Evolutionary conservation across 2,797 vertebrate genomes (phyloP).

Genomic region (Telmatherina bonti): DNA sequence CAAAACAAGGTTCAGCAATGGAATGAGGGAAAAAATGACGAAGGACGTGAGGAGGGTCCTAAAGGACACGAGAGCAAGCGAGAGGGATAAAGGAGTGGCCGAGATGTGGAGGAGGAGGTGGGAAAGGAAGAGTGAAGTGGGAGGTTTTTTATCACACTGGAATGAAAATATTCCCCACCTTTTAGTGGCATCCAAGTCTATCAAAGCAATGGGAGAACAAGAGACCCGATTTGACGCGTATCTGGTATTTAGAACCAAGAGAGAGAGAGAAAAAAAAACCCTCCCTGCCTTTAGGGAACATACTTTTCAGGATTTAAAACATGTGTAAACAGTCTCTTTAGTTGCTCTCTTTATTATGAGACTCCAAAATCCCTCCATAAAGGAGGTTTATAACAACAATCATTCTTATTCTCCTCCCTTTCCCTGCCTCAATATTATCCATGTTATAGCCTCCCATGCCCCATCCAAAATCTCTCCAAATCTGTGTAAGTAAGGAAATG

Average conservation of each 20-base stretch:
- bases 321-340: constrained; percentile 43
- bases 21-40: constrained; percentile 51
- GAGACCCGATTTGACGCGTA: constrained; percentile 15
- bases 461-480: constrained; percentile 53
- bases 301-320: constrained; percentile 46
- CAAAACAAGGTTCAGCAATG: constrained; percentile 64
- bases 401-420: constrained; percentile 53
- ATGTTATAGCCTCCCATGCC: constrained; percentile 17
- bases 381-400: constrained; percentile 57
- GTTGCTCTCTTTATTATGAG: constrained; percentile 54
- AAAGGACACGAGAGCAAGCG: constrained; percentile 43
- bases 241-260: constrained; percentile 13
- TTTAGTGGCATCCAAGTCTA: constrained; percentile 42
- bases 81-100: constrained; percentile 47
- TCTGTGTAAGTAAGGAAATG: constrained; percentile 63
- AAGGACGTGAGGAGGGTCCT: constrained; percentile 33
- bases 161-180: constrained; percentile 65
- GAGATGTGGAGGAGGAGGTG: constrained; percentile 27
- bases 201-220: constrained; percentile 33
- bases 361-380: constrained; percentile 61
- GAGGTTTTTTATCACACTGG: constrained; percentile 47
- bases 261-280: background rate
- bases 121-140: constrained; percentile 33
- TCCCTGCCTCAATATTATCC: constrained; percentile 43
- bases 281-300: constrained; percentile 37